A percentile compares a stretch with the other conserved stretches of the same genome.
Evolutionary conservation across 2,888 invertebrate species (phyloP).

Genomic region (Drosophila percnosoma): DNA sequence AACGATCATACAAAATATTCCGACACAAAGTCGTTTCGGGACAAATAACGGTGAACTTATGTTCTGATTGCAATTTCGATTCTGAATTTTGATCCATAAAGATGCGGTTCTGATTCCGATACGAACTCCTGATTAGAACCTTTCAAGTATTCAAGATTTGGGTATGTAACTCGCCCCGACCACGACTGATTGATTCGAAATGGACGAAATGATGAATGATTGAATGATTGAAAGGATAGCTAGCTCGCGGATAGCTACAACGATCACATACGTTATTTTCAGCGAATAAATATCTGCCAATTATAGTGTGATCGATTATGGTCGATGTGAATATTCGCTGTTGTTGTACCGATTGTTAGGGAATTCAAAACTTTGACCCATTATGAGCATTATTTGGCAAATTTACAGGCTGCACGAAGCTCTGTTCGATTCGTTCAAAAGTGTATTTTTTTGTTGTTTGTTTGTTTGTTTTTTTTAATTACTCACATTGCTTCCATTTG

Average conservation of each 20-base stretch:
- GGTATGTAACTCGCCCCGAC: not conserved
- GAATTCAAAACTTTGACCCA: not conserved
- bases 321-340: not conserved
- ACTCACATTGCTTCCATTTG: constrained; percentile 82
- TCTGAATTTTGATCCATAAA: not conserved
- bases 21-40: no score
- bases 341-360: not conserved
- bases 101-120: not conserved
- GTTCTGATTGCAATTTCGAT: not conserved
- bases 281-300: not conserved
- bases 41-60: no score
- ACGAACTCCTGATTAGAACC: not conserved
- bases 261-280: not conserved
- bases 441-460: not conserved
- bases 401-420: no score
- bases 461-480: constrained; percentile 11
- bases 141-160: not conserved
- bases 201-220: not conserved
- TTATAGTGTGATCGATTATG: not conserved
- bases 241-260: not conserved
- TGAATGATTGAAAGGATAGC: not conserved
- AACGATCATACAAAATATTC: no score
- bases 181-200: not conserved
- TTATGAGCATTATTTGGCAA: not conserved
- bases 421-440: not conserved